Base-by-base conservation (phyloP, 2,888 invertebrate species). In the Ormia ochracea region DNA sequence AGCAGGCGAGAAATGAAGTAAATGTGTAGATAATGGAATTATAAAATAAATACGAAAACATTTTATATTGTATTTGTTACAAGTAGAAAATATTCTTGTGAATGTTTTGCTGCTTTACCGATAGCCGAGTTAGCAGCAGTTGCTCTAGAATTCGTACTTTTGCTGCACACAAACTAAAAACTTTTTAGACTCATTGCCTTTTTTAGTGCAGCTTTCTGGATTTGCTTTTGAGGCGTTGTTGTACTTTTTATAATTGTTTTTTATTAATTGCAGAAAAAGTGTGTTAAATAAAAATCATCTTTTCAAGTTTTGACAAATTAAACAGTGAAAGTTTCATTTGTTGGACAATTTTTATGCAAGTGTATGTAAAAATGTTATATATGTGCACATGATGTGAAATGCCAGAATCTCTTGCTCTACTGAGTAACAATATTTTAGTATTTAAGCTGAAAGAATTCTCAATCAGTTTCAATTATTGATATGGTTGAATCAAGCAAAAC, bases 141-240 rank as follows among this genome's bases (percentile, higher is more conserved):
- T 73, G 78, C 56, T 78, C 78, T 61, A 73, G 72, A 78, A 78
- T 68, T 78, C 31, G 45, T 43, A 21, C 9, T 63, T 54, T 54
- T 52, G 56, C 50, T 63, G 9, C 1, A 28, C 21, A 28, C 14
- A 45, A 54, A 14, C 48, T 52, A 23, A 50, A 52, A 21, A n/a
- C 19, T 59, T 70, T 70, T 59, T 21, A 50, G 48, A 10, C 38
- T n/a, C 14, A 28, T 38, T 70, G 70, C 36, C 36, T 48, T 43
- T 12, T 59, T 4, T 5, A 5, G 0, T 23, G 45, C 19, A 23
- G 19, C 38, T 66, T 52, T n/a, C n/a, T 41, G 14, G 9, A 3
- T 9, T 38, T 68, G 21, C 21, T 21, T 26, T 58, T 26, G 9
- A 54, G 41, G 19, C 45, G 52, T 68, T 31, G 21, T 21, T 10